Percentiles rank a stretch among this genome's conserved stretches.
Conservation (phyloP, 2,797 vertebrate genomes). For the Lacerta bilineata region DNA sequence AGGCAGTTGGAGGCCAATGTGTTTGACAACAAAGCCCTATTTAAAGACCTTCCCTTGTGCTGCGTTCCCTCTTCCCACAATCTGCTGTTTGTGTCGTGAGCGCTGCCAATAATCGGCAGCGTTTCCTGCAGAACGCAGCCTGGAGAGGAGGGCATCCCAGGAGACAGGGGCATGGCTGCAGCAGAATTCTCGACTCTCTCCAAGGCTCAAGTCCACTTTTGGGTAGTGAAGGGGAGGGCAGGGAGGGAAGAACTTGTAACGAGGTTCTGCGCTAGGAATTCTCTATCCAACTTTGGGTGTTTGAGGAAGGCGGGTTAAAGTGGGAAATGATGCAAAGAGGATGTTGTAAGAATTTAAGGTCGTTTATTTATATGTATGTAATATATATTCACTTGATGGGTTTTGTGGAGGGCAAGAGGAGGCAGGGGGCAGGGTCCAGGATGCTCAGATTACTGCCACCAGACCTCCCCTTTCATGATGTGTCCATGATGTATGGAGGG, state of each 20-base stretch:
- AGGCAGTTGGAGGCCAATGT: slow-evolving; percentile 19
- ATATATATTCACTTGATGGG: no score
- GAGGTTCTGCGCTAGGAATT: background rate
- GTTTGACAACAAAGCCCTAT: slow-evolving; percentile 42
- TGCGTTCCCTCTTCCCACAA: slow-evolving; percentile 15
- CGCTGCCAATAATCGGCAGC: slow-evolving; percentile 14
- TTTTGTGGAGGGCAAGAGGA: no score
- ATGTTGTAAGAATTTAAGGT: no score
- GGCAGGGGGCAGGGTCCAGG: no score
- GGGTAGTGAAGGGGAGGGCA: background rate
- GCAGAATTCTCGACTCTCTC: slow-evolving; percentile 5
- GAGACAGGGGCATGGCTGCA: background rate
- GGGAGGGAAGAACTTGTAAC: background rate
- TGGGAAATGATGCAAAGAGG: no score
- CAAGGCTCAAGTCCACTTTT: background rate
- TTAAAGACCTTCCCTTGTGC: slow-evolving; percentile 40
- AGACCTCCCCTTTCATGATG: no score
- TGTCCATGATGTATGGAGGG: no score
- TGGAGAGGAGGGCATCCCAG: background rate
- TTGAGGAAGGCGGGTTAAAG: background rate
- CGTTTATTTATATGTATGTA: no score
- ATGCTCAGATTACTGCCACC: no score
- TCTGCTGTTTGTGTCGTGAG: slow-evolving; percentile 33
- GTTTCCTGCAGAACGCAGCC: slow-evolving; percentile 1
- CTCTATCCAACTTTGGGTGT: background rate